phyloP scores from a whole-genome alignment of 2,797 vertebrate genomes.

The Pseudomugil tenellus region DNA sequence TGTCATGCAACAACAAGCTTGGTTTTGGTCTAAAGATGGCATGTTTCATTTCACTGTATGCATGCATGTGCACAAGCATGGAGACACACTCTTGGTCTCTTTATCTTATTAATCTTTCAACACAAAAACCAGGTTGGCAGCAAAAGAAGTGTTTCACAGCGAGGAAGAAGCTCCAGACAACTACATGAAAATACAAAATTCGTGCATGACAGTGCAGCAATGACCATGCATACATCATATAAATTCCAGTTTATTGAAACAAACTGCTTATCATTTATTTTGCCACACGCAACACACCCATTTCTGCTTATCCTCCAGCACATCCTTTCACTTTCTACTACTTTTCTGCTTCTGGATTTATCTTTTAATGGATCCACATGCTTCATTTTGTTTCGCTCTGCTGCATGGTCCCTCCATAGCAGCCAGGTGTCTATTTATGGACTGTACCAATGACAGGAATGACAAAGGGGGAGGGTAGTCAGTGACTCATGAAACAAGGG shows the following conservation, averaged over 20 bases:
- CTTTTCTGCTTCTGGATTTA: conserved; percentile 26
- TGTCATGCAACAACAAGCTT: conserved; percentile 29
- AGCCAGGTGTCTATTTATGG: conserved; percentile 77
- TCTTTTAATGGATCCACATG: conserved; percentile 29
- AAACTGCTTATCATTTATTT: neutral
- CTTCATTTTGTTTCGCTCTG: conserved; percentile 42
- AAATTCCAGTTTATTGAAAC: neutral
- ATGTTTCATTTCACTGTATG: conserved; percentile 18
- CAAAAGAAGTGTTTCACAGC: neutral
- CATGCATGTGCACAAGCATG: neutral
- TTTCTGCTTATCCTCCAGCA: conserved; percentile 16
- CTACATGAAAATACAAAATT: neutral
- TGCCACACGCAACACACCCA: neutral
- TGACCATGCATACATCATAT: neutral
- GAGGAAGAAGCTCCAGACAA: conserved; percentile 5
- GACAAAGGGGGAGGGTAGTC: conserved; percentile 45
- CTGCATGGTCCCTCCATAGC: conserved; percentile 37
- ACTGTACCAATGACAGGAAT: conserved; percentile 64
- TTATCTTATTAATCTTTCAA: conserved; percentile 8
- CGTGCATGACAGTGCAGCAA: neutral
- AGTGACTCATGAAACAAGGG: conserved; percentile 70
- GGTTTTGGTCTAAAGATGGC: conserved; percentile 4
- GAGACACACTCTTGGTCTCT: neutral
- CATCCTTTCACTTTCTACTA: neutral
- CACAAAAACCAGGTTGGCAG: neutral